Evolutionary conservation across 1,140 invertebrate genomes (phyloP).

Genomic region (Drosophila gunungcola): DNA sequence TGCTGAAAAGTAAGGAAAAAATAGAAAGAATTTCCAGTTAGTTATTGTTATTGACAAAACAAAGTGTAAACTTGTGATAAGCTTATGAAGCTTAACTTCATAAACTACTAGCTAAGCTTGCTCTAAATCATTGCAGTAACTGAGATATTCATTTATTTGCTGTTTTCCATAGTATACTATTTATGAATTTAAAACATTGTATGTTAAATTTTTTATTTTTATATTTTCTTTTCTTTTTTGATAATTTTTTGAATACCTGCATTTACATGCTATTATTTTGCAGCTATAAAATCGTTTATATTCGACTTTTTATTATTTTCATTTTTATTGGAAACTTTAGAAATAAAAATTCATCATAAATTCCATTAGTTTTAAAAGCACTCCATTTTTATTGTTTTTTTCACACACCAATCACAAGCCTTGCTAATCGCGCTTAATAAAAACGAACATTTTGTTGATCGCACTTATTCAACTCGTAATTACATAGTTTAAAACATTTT

Average conservation of each 20-base stretch:
- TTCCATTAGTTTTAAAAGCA: too few relatives aligned
- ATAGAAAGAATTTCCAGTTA: slow-evolving; percentile 22
- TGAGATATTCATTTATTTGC: not conserved
- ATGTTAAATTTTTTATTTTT: too few relatives aligned
- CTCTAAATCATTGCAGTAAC: slow-evolving; percentile 39
- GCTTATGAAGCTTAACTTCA: slow-evolving; percentile 5
- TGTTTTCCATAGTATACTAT: too few relatives aligned
- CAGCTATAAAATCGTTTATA: too few relatives aligned
- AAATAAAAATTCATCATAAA: too few relatives aligned
- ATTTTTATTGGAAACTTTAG: too few relatives aligned
- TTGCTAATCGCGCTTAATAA: not conserved
- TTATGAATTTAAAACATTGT: too few relatives aligned
- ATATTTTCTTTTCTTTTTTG: not conserved
- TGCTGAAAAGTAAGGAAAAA: slow-evolving; percentile 34
- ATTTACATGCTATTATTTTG: too few relatives aligned
- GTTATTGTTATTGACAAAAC: slow-evolving; percentile 35
- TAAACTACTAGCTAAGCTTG: slow-evolving; percentile 24
- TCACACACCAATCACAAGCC: too few relatives aligned
- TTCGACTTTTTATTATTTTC: too few relatives aligned
- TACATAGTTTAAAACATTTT: slow-evolving; percentile 46
- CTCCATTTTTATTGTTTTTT: too few relatives aligned
- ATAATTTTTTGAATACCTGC: not conserved
- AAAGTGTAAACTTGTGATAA: slow-evolving; percentile 33
- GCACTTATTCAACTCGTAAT: slow-evolving; percentile 7
- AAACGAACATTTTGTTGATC: slow-evolving; percentile 9